phyloP scores from a whole-genome alignment of 2,888 invertebrate genomes.

The Luperina nickerlii region DNA sequence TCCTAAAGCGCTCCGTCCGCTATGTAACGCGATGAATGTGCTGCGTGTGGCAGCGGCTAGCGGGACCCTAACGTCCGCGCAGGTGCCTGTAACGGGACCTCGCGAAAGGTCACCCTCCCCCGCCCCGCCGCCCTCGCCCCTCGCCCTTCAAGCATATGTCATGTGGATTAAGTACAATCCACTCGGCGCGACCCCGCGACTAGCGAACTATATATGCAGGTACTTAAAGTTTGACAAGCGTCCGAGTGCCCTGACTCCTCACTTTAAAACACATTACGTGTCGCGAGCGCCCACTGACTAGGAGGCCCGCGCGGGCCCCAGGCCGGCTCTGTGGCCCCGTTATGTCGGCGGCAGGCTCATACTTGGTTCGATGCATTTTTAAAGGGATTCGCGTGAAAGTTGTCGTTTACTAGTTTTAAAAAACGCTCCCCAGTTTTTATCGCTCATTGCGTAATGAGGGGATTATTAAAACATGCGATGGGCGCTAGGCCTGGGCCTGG shows the following conservation, averaged over 20 bases:
- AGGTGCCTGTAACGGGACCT: conserved; percentile 83
- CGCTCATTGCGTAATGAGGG: conserved; percentile 39
- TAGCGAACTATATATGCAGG: background rate
- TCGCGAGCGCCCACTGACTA: background rate
- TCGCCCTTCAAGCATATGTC: conserved; percentile 33
- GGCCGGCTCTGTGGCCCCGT: background rate
- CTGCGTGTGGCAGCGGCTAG: conserved; percentile 64
- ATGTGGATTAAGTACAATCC: conserved; percentile 35
- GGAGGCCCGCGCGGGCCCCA: background rate
- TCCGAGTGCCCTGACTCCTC: background rate
- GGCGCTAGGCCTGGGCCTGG: conserved; percentile 3
- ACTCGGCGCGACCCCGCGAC: conserved; percentile 20
- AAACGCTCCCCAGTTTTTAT: conserved; percentile 39
- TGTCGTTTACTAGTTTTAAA: conserved; percentile 42
- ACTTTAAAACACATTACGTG: conserved; percentile 34
- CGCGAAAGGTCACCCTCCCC: conserved; percentile 78
- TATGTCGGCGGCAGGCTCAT: background rate
- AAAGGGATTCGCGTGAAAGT: conserved; percentile 45
- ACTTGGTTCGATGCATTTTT: conserved; percentile 31
- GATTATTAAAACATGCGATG: conserved; percentile 50
- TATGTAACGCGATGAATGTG: conserved; percentile 10
- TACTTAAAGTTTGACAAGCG: conserved; percentile 43
- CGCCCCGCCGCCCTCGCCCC: conserved; percentile 10
- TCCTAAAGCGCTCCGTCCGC: conserved; percentile 20
- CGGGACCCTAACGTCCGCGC: conserved; percentile 81